These are phyloP conservation scores for Pelobates cultripes DNA, from an alignment of 2,797 vertebrate genomes.

Conservation along the genomic window DNA sequence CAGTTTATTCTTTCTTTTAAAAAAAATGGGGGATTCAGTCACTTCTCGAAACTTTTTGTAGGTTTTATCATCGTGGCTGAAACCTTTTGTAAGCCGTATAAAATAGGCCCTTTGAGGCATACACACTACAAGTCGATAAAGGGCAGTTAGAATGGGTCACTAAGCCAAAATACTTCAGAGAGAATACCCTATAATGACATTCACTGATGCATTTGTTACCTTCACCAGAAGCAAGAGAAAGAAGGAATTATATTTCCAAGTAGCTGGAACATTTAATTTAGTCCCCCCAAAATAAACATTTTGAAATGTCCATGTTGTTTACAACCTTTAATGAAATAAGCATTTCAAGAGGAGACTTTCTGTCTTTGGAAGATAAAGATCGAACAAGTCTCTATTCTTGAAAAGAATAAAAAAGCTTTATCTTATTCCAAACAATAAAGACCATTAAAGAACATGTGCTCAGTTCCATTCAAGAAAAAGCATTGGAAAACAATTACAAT, in stretches of 20 bases:
- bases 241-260: conserved; percentile 74
- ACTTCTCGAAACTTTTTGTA: conserved; percentile 86
- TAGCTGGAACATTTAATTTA: conserved; percentile 78
- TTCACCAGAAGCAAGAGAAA: conserved; percentile 75
- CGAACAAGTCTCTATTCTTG: neutral
- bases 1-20: conserved; percentile 84
- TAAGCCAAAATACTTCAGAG: conserved; percentile 77
- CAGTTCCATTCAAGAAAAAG: conserved; percentile 8
- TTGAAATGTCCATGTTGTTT: conserved; percentile 67
- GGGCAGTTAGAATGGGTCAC: conserved; percentile 89
- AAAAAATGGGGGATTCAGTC: conserved; percentile 81
- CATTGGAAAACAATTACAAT: too few relatives aligned
- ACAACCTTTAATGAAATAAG: conserved; percentile 77
- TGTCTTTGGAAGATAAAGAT: neutral
- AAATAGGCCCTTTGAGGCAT: conserved; percentile 84
- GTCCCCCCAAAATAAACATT: conserved; percentile 73
- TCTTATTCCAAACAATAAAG: neutral
- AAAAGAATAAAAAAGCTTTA: neutral
- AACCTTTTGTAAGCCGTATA: conserved; percentile 79
- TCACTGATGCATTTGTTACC: conserved; percentile 81
- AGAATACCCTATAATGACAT: conserved; percentile 80
- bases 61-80: conserved; percentile 81
- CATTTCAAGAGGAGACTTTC: conserved; percentile 49
- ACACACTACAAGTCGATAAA: conserved; percentile 77
- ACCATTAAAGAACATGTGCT: conserved; percentile 25